These are phyloP conservation scores for Baryphthengus martii DNA, from an alignment of 2,113 vertebrate genomes.

Conservation along the genomic window DNA sequence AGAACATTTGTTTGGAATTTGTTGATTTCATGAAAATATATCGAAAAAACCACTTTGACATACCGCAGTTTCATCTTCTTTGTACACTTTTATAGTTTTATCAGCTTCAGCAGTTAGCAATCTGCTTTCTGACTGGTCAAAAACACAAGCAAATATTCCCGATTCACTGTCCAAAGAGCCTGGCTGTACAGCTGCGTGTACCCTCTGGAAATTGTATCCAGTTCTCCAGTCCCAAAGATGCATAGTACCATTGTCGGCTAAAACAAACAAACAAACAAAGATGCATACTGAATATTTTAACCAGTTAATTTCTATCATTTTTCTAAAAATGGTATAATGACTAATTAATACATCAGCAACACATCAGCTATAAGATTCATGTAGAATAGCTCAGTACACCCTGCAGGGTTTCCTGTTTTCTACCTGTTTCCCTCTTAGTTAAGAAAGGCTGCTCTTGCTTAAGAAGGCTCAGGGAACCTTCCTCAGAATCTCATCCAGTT, in stretches of 20 bases:
- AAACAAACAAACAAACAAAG: conserved; percentile 11
- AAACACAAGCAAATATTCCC: conserved; percentile 94
- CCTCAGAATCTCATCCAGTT: not conserved
- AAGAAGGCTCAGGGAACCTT: not conserved
- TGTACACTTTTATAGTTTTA: conserved; percentile 98
- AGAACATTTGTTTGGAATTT: not conserved
- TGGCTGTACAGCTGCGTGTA: conserved; percentile 95
- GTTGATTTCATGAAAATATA: not conserved
- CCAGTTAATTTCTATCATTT: not conserved
- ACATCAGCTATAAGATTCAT: not conserved
- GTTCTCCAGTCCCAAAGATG: conserved; percentile 99
- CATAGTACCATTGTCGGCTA: conserved; percentile 98
- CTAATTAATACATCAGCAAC: not conserved
- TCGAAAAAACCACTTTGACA: conserved; percentile 3
- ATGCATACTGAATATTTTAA: not conserved
- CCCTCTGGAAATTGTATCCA: conserved; percentile 97
- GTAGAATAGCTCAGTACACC: not conserved
- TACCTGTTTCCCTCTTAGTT: not conserved
- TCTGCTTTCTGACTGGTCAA: conserved; percentile 92
- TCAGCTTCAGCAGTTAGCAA: conserved; percentile 95
- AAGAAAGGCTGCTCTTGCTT: not conserved
- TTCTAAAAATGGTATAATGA: not conserved
- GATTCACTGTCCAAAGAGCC: conserved; percentile 98
- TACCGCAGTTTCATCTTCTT: conserved; percentile 94
- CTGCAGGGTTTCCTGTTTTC: not conserved